Base-by-base conservation (phyloP, 2,113 vertebrate genomes). In the Oxygymnocypris stewartii region DNA sequence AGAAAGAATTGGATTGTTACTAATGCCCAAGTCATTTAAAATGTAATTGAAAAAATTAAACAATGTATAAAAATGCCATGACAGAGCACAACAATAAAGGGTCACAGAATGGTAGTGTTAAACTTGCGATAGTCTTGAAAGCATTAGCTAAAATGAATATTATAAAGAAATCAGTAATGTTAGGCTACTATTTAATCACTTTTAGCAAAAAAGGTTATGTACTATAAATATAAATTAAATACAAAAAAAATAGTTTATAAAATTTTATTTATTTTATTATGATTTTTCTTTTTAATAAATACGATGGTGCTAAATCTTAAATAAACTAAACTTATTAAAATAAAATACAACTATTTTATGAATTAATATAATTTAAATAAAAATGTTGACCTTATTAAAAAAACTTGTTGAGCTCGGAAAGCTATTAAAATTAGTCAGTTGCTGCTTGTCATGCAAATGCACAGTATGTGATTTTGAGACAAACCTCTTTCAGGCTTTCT, bases 401-500 rank as follows among this genome's bases (percentile, higher is more conserved):
- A 63, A n/a, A 7, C 7, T 71, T 40, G 35, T 71, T 40, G 9
- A 40, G 35, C 18, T 3, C 69, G 23, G 4, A 73, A 73, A 9
- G 6, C 67, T 37, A 18, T 5, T 71, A 10, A 9, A 59, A 77
- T 51, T 16, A 51, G 13, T 54, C 5, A 1, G 54, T 10, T 31
- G 14, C 11, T 2, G 25, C 12, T 18, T 77, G 74, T 20, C 18
- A 23, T 73, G 8, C 40, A 44, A 75, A 75, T 75, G 18, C n/a
- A n/a, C 25, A 59, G 54, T 59, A 2, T 61, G 31, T 40, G 51
- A 87, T 93, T 88, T 28, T n/a, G 8, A 78, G n/a, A 78, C 75
- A 16, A 78, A 98, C 98, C 97, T 97, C 96, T 94, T 96, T 97
- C 79, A 99, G 94, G 89, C 97, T 97, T 91, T 99, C 96, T 92